Evolutionary conservation across 2,888 invertebrate genomes (phyloP).

Genomic region (Xestobium rufovillosum): DNA sequence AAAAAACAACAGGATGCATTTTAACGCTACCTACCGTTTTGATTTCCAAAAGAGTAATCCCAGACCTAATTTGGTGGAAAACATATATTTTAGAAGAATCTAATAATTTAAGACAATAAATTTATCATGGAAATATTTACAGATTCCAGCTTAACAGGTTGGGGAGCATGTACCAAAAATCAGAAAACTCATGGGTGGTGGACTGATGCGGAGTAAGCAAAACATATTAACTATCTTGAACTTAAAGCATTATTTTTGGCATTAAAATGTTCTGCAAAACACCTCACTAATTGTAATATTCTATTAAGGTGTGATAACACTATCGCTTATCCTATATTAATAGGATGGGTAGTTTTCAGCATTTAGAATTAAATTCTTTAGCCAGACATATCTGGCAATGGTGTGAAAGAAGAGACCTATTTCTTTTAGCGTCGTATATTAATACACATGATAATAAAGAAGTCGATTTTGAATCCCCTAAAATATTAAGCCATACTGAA

Average conservation of each 20-base stretch:
- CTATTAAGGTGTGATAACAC: background rate
- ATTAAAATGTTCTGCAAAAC: background rate
- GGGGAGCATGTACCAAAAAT: background rate
- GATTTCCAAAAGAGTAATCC: background rate
- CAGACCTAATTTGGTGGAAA: constrained; percentile 2
- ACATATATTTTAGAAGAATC: background rate
- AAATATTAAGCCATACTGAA: too few species aligned
- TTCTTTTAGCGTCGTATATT: constrained; percentile 11
- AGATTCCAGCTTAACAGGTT: background rate
- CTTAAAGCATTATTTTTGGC: background rate
- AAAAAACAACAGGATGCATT: background rate
- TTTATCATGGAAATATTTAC: background rate
- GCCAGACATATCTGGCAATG: constrained; percentile 4
- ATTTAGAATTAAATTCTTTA: background rate
- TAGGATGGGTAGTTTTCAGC: background rate
- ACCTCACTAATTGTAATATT: background rate
- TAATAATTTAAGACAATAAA: background rate
- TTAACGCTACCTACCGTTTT: background rate
- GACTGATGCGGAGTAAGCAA: background rate
- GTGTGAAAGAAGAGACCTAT: constrained; percentile 10
- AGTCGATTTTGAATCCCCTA: constrained; percentile 11
- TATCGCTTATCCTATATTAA: background rate
- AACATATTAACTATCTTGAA: constrained; percentile 1
- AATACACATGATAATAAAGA: constrained; percentile 7
- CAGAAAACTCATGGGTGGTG: constrained; percentile 3